A percentile compares a stretch with the other conserved stretches of the same genome.
phyloP scores from a whole-genome alignment of 2,113 vertebrate genomes.

The Odobenus rosmarus region DNA sequence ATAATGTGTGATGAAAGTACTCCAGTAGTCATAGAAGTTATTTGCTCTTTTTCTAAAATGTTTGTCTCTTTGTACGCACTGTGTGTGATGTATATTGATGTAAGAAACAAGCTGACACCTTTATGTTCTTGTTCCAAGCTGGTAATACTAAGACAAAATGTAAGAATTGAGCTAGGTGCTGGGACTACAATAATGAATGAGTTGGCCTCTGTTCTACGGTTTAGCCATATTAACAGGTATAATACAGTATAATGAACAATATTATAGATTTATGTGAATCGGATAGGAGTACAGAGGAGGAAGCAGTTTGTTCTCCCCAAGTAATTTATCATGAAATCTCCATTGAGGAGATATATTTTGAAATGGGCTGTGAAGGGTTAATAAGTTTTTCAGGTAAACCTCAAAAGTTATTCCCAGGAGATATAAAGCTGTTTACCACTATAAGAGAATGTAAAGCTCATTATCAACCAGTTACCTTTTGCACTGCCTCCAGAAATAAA shows the following conservation, averaged over 20 bases:
- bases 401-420: not conserved
- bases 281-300: not conserved
- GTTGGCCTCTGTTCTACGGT: not conserved
- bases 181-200: not conserved
- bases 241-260: not conserved
- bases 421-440: not conserved
- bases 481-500: conserved; percentile 26
- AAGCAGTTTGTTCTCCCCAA: not conserved
- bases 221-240: not conserved
- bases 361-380: not conserved
- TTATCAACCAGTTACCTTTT: not conserved
- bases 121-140: not conserved
- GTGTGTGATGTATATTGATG: not conserved
- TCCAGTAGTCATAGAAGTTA: not conserved
- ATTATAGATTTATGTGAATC: not conserved
- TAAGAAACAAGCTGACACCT: not conserved
- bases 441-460: not conserved
- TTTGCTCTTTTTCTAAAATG: conserved; percentile 49
- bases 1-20: not conserved
- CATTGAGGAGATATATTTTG: conserved; percentile 3
- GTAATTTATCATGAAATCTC: not conserved
- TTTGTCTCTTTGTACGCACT: not conserved
- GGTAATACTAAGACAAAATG: not conserved
- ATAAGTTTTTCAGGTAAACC: not conserved
- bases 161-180: not conserved